phyloP scores from a whole-genome alignment of 53 echinoderm and acorn worm species.

The Mesocentrotus franciscanus region DNA sequence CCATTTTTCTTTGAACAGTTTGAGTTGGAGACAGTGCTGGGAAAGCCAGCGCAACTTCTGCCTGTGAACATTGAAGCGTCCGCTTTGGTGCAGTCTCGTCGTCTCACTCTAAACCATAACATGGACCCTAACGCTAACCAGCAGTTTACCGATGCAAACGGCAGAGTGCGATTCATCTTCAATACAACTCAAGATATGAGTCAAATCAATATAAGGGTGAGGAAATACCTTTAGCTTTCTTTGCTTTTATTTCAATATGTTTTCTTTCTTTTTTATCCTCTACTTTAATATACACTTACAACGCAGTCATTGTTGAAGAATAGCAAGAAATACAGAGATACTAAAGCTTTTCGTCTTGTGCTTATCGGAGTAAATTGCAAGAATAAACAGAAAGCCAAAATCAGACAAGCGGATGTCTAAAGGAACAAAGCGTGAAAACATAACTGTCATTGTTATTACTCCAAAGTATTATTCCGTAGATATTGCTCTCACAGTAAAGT shows the following conservation, averaged over 20 bases:
- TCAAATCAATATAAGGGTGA: slow-evolving; percentile 56
- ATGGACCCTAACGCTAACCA: slow-evolving; percentile 6
- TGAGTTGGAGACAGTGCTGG: slow-evolving; percentile 58
- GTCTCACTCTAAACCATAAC: slow-evolving; percentile 43
- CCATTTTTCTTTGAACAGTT: slow-evolving; percentile 1
- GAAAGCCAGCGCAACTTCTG: slow-evolving; percentile 43
- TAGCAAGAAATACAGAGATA: too few relatives aligned
- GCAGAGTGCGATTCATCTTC: slow-evolving; percentile 34
- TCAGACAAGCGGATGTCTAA: too few relatives aligned
- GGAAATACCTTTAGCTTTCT: not conserved
- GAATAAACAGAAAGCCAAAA: too few relatives aligned
- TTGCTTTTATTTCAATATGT: too few relatives aligned
- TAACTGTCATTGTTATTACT: not conserved
- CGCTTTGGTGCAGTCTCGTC: not conserved
- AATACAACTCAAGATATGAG: slow-evolving; percentile 50
- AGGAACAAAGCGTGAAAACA: not conserved
- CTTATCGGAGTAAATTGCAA: too few relatives aligned
- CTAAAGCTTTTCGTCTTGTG: too few relatives aligned
- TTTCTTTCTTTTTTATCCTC: too few relatives aligned
- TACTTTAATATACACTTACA: too few relatives aligned
- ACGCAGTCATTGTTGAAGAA: too few relatives aligned
- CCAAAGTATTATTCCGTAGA: not conserved
- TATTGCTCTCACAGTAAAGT: too few relatives aligned
- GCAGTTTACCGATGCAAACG: slow-evolving; percentile 49
- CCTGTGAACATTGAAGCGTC: slow-evolving; percentile 39